Base-by-base conservation (phyloP, 2,113 vertebrate genomes). In the Halichoerus grypus region DNA sequence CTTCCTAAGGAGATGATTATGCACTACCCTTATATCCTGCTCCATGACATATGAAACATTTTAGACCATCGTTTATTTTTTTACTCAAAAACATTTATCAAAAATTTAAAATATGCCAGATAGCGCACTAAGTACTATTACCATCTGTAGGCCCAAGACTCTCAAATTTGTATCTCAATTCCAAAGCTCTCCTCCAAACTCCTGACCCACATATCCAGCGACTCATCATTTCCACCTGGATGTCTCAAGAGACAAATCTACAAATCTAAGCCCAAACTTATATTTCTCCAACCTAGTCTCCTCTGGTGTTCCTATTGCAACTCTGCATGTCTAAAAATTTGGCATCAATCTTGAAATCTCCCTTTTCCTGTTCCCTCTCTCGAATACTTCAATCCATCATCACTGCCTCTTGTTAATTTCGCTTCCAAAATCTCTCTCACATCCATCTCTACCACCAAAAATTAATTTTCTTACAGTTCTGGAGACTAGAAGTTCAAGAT, bases 101-200 rank as follows among this genome's bases (percentile, higher is more conserved):
- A 94, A n/a, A 91, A 83, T 55, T 83, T 88, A 61, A 87, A 95
- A 94, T 91, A 91, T 4, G 8, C 26, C 49, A 61, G 72, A 33
- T 4, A 81, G 13, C 15, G 18, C 13, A 46, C 63, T 59, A 76
- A 42, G 42, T 69, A 65, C 67, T 55, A 22, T 61, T 61, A 83
- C 36, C 26, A 55, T 26, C 49, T 77, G 16, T 69, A 46, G 7
- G 31, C 42, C 49, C 33, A 86, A 91, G 31, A 76, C 9, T 67
- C 31, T 74, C 74, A 91, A 90, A 80, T 59, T 87, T 6, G 2
- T 76, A 42, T n/a, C 55, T 77, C 36, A 71, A 26, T 55, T 89
- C 39, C 80, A 89, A 81, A 63, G 57, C 89, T 79, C 85, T 91
- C 88, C 55, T 85, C 71, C 61, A 93, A 72, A 93, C 55, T 90